A percentile compares a stretch with the other conserved stretches of the same genome.
Conservation (phyloP, 2,113 vertebrate species). For the Centrocercus urophasianus region DNA sequence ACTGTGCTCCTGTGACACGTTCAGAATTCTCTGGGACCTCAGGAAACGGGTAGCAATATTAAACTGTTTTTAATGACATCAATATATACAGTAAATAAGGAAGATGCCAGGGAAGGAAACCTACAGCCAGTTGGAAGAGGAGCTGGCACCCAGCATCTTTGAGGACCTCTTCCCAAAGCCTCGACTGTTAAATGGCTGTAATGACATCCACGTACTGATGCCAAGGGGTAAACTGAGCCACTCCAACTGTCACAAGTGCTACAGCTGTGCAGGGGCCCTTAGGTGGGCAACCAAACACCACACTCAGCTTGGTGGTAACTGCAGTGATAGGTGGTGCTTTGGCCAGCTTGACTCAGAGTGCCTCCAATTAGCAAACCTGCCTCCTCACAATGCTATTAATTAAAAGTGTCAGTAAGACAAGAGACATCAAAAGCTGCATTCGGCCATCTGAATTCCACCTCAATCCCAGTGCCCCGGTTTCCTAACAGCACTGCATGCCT, state of each 20-base stretch:
- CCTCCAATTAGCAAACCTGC: not conserved
- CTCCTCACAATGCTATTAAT: not conserved
- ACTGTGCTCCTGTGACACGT: not conserved
- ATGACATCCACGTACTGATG: not conserved
- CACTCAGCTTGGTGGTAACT: not conserved
- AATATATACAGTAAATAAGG: not conserved
- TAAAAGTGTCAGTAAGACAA: not conserved
- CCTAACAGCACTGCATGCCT: not conserved
- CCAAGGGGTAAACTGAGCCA: not conserved
- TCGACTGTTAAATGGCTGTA: not conserved
- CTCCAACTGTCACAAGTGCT: not conserved
- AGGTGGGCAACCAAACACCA: not conserved
- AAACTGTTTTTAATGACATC: not conserved
- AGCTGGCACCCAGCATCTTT: not conserved
- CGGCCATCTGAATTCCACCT: not conserved
- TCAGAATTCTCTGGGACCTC: not conserved
- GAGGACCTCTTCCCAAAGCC: not conserved
- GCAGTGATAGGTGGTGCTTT: not conserved
- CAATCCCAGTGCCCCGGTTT: not conserved
- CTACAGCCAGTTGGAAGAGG: not conserved
- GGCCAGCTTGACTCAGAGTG: too few species aligned
- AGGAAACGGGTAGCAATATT: accelerated
- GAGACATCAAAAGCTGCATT: not conserved
- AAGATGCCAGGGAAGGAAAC: not conserved
- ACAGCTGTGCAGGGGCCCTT: not conserved